These are phyloP conservation scores for Gerris buenoi DNA, from an alignment of 1,140 invertebrate genomes.

Conservation along the genomic window DNA sequence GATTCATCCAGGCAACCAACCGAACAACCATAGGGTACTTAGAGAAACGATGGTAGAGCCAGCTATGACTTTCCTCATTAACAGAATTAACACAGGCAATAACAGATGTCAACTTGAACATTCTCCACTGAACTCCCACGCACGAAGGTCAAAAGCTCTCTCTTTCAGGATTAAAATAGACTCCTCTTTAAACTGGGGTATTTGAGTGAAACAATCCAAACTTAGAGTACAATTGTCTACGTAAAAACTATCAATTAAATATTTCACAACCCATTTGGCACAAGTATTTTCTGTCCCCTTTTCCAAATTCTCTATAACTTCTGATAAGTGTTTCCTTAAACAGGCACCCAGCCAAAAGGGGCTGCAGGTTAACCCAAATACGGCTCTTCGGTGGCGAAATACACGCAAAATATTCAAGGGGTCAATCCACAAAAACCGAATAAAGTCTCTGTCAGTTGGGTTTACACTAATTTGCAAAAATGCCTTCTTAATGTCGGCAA, in stretches of 20 bases:
- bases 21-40: not conserved
- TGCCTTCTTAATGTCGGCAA: not conserved
- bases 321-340: not conserved
- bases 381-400: not conserved
- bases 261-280: not conserved
- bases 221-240: not conserved
- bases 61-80: not conserved
- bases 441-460: not conserved
- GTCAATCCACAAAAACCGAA: not conserved
- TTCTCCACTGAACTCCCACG: not conserved
- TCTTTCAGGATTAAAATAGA: not conserved
- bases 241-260: not conserved
- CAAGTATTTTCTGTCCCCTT: not conserved
- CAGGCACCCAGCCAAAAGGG: not conserved
- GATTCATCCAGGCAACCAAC: not conserved
- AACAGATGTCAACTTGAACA: not conserved
- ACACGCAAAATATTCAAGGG: not conserved
- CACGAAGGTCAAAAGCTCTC: not conserved
- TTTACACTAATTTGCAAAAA: not conserved
- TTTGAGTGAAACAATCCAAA: not conserved
- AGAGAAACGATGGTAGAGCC: not conserved
- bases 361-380: not conserved
- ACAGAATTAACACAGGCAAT: not conserved
- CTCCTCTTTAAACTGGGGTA: not conserved
- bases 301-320: not conserved